phyloP scores from a whole-genome alignment of 2,888 invertebrate species.

The Scaptodrosophila latifasciaeformis region DNA sequence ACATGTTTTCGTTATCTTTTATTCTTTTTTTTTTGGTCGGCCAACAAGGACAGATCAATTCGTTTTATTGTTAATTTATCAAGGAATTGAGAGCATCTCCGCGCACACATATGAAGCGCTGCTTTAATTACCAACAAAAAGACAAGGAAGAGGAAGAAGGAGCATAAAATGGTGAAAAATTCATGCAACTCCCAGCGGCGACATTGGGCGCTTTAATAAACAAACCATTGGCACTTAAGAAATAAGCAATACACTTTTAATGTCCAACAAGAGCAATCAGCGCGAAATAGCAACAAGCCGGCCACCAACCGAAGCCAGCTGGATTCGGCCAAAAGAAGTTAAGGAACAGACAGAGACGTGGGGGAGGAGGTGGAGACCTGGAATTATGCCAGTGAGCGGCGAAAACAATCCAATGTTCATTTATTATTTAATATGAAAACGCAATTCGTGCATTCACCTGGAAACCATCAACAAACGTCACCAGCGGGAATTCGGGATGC shows the following conservation, averaged over 20 bases:
- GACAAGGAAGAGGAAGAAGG: too few relatives aligned
- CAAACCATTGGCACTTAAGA: slow-evolving; percentile 67
- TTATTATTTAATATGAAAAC: slow-evolving; percentile 70
- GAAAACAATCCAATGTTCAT: slow-evolving; percentile 67
- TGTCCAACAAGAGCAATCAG: slow-evolving; percentile 42
- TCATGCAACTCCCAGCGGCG: slow-evolving; percentile 52
- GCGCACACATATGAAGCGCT: slow-evolving; percentile 38
- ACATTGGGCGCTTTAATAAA: slow-evolving; percentile 60
- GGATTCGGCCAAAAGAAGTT: slow-evolving; percentile 33
- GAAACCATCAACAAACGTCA: slow-evolving; percentile 71
- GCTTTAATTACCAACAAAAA: slow-evolving; percentile 47
- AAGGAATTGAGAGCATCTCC: neutral
- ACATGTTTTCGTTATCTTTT: too few relatives aligned
- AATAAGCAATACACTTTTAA: slow-evolving; percentile 67
- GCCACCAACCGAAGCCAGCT: too few relatives aligned
- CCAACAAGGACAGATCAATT: too few relatives aligned
- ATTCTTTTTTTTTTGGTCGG: too few relatives aligned
- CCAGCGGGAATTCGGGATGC: slow-evolving; percentile 59
- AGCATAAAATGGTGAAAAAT: neutral
- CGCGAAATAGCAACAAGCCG: slow-evolving; percentile 17
- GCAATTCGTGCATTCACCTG: slow-evolving; percentile 71
- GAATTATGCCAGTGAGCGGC: slow-evolving; percentile 57
- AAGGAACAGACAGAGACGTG: slow-evolving; percentile 23
- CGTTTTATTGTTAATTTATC: too few relatives aligned
- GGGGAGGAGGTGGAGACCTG: slow-evolving; percentile 10